These are phyloP conservation scores for Toxotes lorentzi DNA, from an alignment of 2,797 vertebrate species.

Conservation along the genomic window DNA sequence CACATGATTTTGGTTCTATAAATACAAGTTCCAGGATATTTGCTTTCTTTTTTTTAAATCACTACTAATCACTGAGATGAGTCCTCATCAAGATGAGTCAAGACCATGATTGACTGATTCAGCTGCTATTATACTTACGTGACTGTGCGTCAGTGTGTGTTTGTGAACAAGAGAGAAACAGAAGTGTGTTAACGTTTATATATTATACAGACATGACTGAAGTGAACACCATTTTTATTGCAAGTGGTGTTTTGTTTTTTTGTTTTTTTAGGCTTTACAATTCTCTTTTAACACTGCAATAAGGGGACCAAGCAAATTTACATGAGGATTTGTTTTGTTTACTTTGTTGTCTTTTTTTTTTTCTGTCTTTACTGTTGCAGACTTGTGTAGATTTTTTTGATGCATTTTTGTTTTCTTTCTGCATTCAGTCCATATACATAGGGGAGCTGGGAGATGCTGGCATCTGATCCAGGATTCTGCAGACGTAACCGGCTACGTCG, in stretches of 20 bases:
- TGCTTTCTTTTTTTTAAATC: slow-evolving; percentile 65
- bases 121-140: slow-evolving; percentile 71
- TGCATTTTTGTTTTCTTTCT: slow-evolving; percentile 62
- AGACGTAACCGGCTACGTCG: slow-evolving; percentile 95
- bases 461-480: slow-evolving; percentile 97
- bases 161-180: slow-evolving; percentile 73
- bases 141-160: slow-evolving; percentile 62
- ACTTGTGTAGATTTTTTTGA: slow-evolving; percentile 31
- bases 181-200: slow-evolving; percentile 87
- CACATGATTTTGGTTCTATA: slow-evolving; percentile 87
- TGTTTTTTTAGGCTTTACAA: slow-evolving; percentile 74
- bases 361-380: slow-evolving; percentile 36
- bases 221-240: slow-evolving; percentile 89
- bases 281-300: slow-evolving; percentile 87
- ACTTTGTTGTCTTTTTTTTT: slow-evolving; percentile 38
- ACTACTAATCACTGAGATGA: slow-evolving; percentile 87
- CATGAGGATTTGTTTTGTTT: slow-evolving; percentile 74
- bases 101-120: slow-evolving; percentile 74
- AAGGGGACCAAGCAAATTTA: slow-evolving; percentile 88
- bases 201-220: slow-evolving; percentile 92
- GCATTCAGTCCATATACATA: slow-evolving; percentile 94
- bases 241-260: slow-evolving; percentile 82
- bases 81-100: slow-evolving; percentile 81
- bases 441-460: slow-evolving; percentile 96
- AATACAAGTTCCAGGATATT: slow-evolving; percentile 88